A percentile compares a stretch with the other conserved stretches of the same genome.
Conservation (phyloP, 2,113 vertebrate genomes). For the Oncorhynchus masou region DNA sequence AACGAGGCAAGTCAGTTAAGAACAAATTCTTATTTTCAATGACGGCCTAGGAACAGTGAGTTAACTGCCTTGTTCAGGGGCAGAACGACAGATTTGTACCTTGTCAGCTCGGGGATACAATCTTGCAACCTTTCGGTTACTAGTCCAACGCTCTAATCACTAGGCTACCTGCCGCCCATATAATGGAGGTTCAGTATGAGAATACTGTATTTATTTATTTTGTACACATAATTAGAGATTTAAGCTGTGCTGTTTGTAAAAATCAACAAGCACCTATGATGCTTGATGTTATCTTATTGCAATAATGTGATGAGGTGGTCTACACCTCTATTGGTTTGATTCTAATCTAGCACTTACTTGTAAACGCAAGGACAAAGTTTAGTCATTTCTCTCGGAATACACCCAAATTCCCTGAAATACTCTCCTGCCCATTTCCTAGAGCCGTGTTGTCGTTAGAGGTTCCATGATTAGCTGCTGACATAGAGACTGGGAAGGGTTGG, state of each 20-base stretch:
- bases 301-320: not conserved
- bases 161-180: not conserved
- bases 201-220: conserved; percentile 2
- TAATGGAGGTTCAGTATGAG: not conserved
- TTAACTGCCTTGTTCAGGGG: too few species aligned
- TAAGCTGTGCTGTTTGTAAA: not conserved
- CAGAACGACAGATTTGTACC: too few species aligned
- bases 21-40: too few species aligned
- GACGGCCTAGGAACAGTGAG: too few species aligned
- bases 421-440: not conserved
- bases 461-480: conserved; percentile 21
- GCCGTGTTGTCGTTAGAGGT: not conserved
- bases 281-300: not conserved
- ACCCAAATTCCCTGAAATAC: not conserved
- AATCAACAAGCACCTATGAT: too few species aligned
- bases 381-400: not conserved
- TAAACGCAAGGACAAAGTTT: not conserved
- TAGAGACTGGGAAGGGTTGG: conserved; percentile 13
- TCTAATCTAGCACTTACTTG: not conserved
- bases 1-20: too few species aligned
- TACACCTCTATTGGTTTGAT: too few species aligned
- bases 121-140: too few species aligned
- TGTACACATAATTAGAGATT: not conserved
- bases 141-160: too few species aligned
- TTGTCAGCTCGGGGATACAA: too few species aligned